Percentiles rank a stretch among this genome's conserved stretches.
These are phyloP conservation scores for Epinephelus coioides DNA, from an alignment of 2,797 vertebrate species.

Conservation along the genomic window DNA sequence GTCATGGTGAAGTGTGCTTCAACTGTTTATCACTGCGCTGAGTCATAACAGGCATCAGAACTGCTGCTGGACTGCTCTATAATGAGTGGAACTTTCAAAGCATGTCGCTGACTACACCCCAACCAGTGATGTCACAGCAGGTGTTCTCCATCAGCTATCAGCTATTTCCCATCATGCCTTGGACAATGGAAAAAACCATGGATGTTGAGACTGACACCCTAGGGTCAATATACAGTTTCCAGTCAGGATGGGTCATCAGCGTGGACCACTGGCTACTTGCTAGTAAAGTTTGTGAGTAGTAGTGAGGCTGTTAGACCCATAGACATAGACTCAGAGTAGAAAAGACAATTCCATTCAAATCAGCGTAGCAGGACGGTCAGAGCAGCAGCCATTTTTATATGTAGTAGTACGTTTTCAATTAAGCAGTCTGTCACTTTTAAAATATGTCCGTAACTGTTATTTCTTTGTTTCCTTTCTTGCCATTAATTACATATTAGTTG, in stretches of 20 bases:
- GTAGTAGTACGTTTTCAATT: no score
- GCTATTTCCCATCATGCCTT: background rate
- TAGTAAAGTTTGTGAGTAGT: background rate
- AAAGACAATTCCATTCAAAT: no score
- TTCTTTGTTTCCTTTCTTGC: no score
- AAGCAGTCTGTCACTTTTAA: no score
- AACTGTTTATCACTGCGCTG: background rate
- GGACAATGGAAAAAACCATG: background rate
- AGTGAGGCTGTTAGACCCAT: background rate
- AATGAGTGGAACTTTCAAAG: background rate
- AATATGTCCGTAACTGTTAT: no score
- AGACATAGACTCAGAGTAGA: no score
- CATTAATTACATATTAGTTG: no score
- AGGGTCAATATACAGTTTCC: background rate
- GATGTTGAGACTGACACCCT: background rate
- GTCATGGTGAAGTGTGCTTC: conserved; percentile 6
- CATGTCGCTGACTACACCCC: background rate
- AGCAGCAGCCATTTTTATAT: no score
- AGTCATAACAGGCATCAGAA: background rate
- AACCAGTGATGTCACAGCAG: background rate
- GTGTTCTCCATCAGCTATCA: background rate
- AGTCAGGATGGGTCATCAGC: background rate
- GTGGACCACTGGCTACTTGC: conserved; percentile 4
- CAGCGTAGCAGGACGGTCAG: no score
- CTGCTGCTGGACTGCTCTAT: background rate